phyloP scores from a whole-genome alignment of 2,797 vertebrate genomes.

The Pteropus rufus region DNA sequence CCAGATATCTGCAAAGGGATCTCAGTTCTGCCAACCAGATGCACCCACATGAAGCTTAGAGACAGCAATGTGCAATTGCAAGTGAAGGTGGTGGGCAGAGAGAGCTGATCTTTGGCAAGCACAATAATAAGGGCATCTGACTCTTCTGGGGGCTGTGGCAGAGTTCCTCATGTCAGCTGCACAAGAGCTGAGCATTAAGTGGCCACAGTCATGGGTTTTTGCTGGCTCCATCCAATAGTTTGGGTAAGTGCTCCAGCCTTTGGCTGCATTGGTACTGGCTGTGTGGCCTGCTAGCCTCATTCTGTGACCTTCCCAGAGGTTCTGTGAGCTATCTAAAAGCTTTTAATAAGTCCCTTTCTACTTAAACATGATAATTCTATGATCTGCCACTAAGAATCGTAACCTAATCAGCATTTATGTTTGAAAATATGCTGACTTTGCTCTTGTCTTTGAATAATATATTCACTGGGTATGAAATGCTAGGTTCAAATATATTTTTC shows the following conservation, averaged over 20 bases:
- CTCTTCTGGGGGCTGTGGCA: background rate
- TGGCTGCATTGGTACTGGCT: background rate
- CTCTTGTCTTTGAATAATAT: background rate
- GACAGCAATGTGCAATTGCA: rapidly evolving
- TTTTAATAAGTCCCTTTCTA: background rate
- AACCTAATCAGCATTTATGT: background rate
- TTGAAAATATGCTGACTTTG: background rate
- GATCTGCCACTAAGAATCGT: background rate
- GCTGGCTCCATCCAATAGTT: background rate
- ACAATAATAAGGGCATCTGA: rapidly evolving
- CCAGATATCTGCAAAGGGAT: too few species aligned
- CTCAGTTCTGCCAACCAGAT: background rate
- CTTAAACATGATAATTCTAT: background rate
- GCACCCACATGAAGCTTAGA: background rate
- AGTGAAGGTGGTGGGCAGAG: background rate
- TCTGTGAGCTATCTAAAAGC: background rate
- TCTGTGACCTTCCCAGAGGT: background rate
- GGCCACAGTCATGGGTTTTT: rapidly evolving
- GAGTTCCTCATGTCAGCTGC: background rate
- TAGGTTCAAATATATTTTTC: background rate
- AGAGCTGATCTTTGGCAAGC: background rate
- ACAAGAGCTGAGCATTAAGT: background rate
- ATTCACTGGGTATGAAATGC: background rate
- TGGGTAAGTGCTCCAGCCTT: background rate
- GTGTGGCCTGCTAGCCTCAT: background rate